phyloP scores from a whole-genome alignment of 2,113 vertebrate genomes.

The Apistogramma diplotaenia region DNA sequence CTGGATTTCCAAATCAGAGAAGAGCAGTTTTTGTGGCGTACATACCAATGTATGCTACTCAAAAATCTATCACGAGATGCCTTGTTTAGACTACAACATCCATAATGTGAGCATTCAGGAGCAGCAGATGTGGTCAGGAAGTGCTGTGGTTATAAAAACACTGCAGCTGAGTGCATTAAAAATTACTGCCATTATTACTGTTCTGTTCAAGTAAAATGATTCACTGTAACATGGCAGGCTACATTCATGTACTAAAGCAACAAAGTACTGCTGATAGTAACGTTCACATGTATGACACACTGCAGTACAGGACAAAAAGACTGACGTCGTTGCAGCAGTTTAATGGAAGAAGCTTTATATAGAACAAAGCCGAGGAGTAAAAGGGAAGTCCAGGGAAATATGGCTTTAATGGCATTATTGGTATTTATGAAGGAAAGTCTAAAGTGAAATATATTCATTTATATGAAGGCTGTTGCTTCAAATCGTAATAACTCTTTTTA shows the following conservation, averaged over 20 bases:
- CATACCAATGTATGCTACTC: neutral
- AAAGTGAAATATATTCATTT: neutral
- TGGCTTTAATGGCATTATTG: neutral
- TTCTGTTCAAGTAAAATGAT: constrained; percentile 25
- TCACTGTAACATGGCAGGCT: neutral
- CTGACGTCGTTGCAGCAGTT: constrained; percentile 68
- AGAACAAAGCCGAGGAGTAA: neutral
- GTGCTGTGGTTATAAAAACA: neutral
- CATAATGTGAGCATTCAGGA: neutral
- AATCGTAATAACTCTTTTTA: neutral
- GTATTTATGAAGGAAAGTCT: neutral
- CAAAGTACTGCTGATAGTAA: constrained; percentile 4
- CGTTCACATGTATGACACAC: constrained; percentile 50
- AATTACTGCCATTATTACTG: neutral
- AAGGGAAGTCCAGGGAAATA: neutral
- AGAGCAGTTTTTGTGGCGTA: neutral
- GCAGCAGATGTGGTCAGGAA: neutral
- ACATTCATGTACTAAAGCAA: neutral
- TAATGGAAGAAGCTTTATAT: constrained; percentile 35
- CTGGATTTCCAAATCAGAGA: neutral
- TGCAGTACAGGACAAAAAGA: constrained; percentile 56
- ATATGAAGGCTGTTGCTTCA: neutral
- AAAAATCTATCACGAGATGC: neutral
- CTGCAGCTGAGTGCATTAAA: neutral
- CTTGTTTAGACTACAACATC: neutral